Percentiles rank a stretch among this genome's conserved stretches.
Evolutionary conservation across 2,113 vertebrate species (phyloP).

Genomic region (Corythornis cristatus): DNA sequence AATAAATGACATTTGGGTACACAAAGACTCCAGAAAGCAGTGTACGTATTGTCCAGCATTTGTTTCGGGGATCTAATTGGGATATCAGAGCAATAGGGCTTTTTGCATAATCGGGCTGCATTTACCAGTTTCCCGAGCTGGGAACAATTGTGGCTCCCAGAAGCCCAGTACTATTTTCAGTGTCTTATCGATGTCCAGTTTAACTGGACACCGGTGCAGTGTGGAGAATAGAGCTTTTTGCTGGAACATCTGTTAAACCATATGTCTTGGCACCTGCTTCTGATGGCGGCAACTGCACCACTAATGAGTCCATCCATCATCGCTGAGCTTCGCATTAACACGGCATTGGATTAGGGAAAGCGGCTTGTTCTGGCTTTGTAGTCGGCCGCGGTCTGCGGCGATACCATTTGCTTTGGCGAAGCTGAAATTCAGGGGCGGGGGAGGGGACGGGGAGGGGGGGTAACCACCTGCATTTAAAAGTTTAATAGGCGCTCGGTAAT

Average conservation of each 20-base stretch:
- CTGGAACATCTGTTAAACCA: slow-evolving; percentile 79
- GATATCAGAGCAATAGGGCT: slow-evolving; percentile 39
- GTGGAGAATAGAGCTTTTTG: slow-evolving; percentile 48
- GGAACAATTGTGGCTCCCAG: slow-evolving; percentile 19
- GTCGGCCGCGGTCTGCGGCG: slow-evolving; percentile 2
- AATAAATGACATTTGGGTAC: not conserved
- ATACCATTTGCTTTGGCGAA: slow-evolving; percentile 61
- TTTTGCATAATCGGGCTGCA: slow-evolving; percentile 37
- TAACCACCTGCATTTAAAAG: not conserved
- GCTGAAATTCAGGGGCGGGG: slow-evolving; percentile 10
- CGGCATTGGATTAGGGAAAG: slow-evolving; percentile 55
- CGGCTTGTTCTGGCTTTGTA: slow-evolving; percentile 41
- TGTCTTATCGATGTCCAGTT: slow-evolving; percentile 55
- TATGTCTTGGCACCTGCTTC: slow-evolving; percentile 79
- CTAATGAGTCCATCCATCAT: slow-evolving; percentile 81
- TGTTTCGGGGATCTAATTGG: slow-evolving; percentile 24
- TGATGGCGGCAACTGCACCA: slow-evolving; percentile 58
- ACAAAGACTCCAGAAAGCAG: not conserved
- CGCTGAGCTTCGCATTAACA: slow-evolving; percentile 56
- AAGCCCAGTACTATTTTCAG: slow-evolving; percentile 22
- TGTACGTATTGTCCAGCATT: not conserved
- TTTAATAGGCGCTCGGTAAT: slow-evolving; percentile 54
- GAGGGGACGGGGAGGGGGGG: not conserved
- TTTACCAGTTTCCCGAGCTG: slow-evolving; percentile 29
- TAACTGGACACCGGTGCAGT: slow-evolving; percentile 47